Base-by-base conservation (phyloP, 2,797 vertebrate species). In the Craterocephalus amniculus region DNA sequence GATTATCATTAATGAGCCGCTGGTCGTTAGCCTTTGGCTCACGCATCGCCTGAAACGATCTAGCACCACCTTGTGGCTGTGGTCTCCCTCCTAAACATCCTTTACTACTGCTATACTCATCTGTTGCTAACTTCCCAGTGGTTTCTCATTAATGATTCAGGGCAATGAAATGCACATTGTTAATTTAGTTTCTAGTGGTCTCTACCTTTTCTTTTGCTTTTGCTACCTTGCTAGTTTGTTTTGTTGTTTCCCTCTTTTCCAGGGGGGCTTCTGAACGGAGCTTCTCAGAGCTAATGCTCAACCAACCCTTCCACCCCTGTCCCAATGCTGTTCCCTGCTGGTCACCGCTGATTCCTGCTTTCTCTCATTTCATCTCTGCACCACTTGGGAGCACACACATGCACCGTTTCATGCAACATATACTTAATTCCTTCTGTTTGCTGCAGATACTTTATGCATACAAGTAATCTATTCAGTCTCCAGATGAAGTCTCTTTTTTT, bases 301-400 rank as follows among this genome's bases (percentile, higher is more conserved):
- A 80, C 86, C 89, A 88, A 86, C 86, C 94, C 95, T 91, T 96
- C 94, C 94, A 94, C 94, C 95, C 94, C 95, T 95, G 87, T 94
- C 95, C 95, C 95, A 94, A 94, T 93, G 95, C 95, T 90, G 87
- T 93, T 93, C 93, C 94, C 95, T 94, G 95, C 95, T 94, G 91
- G 89, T 90, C 86, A 89, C 80, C 82, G 85, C 90, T 95, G 95
- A 95, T 93, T 94, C 95, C 96, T 92, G 97, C 97, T 98, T 97
- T 95, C 96, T 97, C 91, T 96, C 96, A 97, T 97, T 96, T 95
- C 95, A 96, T 95, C 95, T 96, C 95, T 89, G 83, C 86, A 72
- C 86, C 87, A 79, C 83, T 90, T 91, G 88, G 91, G 86, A 88
- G 66, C 78, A 32, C 60, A 77, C 62, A 74, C 74, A 76, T 22